Evolutionary conservation across 35 echinoderm and acorn worm species (phyloP).

Genomic region (Anneissia japonica): DNA sequence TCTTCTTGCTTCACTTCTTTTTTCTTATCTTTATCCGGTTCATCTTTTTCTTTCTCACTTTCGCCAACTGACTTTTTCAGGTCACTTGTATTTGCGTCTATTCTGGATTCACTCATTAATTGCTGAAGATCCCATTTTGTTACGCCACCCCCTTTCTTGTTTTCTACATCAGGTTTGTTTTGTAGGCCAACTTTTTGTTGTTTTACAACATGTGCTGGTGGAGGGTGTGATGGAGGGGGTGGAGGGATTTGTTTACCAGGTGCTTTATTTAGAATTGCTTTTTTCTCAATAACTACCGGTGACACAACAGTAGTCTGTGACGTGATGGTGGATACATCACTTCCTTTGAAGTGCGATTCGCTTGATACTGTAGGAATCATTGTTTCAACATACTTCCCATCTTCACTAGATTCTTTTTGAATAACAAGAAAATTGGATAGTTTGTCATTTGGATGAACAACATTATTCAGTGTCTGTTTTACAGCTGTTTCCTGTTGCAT

Average conservation of each 20-base stretch:
- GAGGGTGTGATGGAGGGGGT: neutral
- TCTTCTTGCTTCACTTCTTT: neutral
- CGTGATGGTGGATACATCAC: too few relatives aligned
- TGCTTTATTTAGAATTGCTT: neutral
- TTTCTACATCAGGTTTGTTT: neutral
- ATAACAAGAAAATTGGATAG: neutral
- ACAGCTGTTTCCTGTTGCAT: neutral
- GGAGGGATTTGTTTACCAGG: neutral
- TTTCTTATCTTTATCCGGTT: too few relatives aligned
- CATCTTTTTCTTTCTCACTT: too few relatives aligned
- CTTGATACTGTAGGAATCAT: neutral
- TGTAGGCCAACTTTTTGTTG: neutral
- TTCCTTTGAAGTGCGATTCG: neutral
- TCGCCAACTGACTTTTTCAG: neutral
- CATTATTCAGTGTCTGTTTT: neutral
- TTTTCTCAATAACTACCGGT: neutral
- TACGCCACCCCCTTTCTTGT: neutral
- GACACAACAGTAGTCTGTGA: too few relatives aligned
- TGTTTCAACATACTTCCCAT: neutral
- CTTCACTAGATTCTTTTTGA: neutral
- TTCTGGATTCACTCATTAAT: neutral
- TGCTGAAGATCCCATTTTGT: neutral
- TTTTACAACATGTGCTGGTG: neutral
- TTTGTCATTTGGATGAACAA: neutral
- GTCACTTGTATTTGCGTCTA: neutral